Percentiles rank a stretch among this genome's conserved stretches.
phyloP scores from a whole-genome alignment of 2,888 invertebrate genomes.

The Oxycera nigricornis region DNA sequence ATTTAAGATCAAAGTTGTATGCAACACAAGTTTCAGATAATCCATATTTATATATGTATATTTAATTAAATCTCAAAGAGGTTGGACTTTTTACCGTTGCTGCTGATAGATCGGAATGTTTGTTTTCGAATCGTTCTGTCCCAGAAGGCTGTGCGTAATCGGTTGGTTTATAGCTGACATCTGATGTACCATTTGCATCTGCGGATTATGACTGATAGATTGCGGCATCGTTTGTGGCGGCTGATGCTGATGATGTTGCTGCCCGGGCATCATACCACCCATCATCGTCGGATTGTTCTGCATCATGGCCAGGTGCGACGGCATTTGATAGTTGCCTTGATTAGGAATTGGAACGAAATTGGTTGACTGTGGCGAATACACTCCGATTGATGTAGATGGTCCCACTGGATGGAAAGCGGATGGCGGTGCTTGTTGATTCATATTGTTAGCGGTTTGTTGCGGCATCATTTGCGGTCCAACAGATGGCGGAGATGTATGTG shows the following conservation, averaged over 20 bases:
- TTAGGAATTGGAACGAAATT: conserved; percentile 23
- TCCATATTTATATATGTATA: too few species aligned
- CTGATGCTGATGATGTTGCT: conserved; percentile 5
- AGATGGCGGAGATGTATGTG: conserved; percentile 43
- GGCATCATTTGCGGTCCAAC: conserved; percentile 37
- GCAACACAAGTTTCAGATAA: too few species aligned
- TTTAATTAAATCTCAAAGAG: too few species aligned
- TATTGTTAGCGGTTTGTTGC: conserved; percentile 31
- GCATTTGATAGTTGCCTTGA: not conserved
- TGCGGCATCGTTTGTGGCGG: conserved; percentile 38
- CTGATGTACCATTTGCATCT: conserved; percentile 39
- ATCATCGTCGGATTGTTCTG: not conserved
- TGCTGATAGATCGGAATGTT: conserved; percentile 63
- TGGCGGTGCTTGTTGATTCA: conserved; percentile 24
- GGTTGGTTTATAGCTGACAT: conserved; percentile 51
- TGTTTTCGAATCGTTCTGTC: conserved; percentile 58
- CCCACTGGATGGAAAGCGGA: conserved; percentile 42
- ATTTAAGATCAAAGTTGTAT: too few species aligned
- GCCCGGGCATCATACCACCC: conserved; percentile 3
- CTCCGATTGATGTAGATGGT: conserved; percentile 43
- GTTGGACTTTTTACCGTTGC: conserved; percentile 58
- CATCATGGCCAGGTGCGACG: conserved; percentile 29
- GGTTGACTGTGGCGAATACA: conserved; percentile 21
- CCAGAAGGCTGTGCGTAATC: conserved; percentile 55
- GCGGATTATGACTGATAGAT: conserved; percentile 43